Base-by-base conservation (phyloP, 2,113 vertebrate species). In the Naja naja region DNA sequence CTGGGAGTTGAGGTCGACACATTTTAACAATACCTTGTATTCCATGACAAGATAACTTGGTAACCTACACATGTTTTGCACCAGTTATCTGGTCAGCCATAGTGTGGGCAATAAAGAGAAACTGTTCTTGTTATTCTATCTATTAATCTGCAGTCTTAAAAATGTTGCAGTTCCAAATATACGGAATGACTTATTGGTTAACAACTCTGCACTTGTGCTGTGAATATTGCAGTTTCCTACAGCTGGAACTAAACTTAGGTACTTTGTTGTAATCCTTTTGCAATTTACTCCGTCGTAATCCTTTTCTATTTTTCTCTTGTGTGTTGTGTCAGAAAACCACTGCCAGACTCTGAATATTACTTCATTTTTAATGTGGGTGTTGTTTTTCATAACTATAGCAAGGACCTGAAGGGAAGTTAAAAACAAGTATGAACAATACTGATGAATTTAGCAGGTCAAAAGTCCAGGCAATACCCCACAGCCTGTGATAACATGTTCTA, bases 401-500 rank as follows among this genome's bases (percentile, higher is more conserved):
- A 47, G 25, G 22, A 85, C 20, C 81, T 49, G 20, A 54, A 54
- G 22, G 25, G 39, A 34, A 39, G 54, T 30, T 34, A 30, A 88
- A 88, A 91, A 91, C 27, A 34, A 49, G 34, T 85, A 81, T 45
- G 85, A 91, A 55, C 20, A 56, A 23, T 9, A 10, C 49, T 58
- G 49, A n/a, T 39, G 60, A 11, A 85, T 93, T 23, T 16, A 25
- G 43, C 23, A 81, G 90, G 93, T 89, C 90, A 53, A 89, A 91
- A 91, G 93, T 93, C 90, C 90, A 91, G n/a, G 87, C 87, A 43
- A 53, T 55, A 58, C 14, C 45, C 55, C 49, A 12, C 16, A 9
- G 60, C 43, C 9, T 91, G 90, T 18, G 69, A 91, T 91, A 88
- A 89, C 90, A 74, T 93, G 93, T 91, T 89, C 91, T 58, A 90